Evolutionary conservation across 2,888 invertebrate species (phyloP), one percentile per base, ranked within the genome.

Genomic region (Lasius platythorax): DNA sequence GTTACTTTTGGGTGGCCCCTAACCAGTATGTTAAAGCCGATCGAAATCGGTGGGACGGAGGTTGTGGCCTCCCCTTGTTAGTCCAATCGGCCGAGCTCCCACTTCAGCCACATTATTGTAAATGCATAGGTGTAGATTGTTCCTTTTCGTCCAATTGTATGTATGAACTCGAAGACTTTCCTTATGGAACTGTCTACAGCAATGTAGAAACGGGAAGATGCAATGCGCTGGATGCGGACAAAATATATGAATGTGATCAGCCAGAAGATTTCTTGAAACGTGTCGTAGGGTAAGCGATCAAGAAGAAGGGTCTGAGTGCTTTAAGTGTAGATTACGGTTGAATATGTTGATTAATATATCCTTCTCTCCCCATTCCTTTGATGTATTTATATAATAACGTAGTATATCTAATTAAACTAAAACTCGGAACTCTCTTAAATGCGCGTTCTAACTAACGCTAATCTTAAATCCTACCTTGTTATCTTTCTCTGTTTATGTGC

Each of bases 221-320:
- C 58, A 87, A 84, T 64, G 76, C 76, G 40, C 56, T 88, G 87
- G 88, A 91, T 40, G 88, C 90, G 43, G 92, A 93, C 46, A 93
- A 91, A 84, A 84, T 85, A 63, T 92, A 93, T 61, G 94, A 94
- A 50, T 93, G 91, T 83, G 92, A 94, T 88, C 92, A 94, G 37
- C 94, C 94, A 28, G 93, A 94, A 78, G 97, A 97, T 92, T 97
- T 97, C 92, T 94, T 97, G 88, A 97, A 97, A 95, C 96, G 97
- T 73, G 97, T 97, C n/a, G 97, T 97, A n/a, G 96, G 96, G 64
- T 97, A 96, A 91, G 97, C 97, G 50, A 97, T 97, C 87, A 96
- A 97, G 93, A 97, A 97, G 93, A 97, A 97, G 94, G 97, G 97
- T 43, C 95, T 97, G 58, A 96, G 94, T 87, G 93, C 93, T n/a